phyloP scores from a whole-genome alignment of 1,140 invertebrate species.

The Drosophila obscura region DNA sequence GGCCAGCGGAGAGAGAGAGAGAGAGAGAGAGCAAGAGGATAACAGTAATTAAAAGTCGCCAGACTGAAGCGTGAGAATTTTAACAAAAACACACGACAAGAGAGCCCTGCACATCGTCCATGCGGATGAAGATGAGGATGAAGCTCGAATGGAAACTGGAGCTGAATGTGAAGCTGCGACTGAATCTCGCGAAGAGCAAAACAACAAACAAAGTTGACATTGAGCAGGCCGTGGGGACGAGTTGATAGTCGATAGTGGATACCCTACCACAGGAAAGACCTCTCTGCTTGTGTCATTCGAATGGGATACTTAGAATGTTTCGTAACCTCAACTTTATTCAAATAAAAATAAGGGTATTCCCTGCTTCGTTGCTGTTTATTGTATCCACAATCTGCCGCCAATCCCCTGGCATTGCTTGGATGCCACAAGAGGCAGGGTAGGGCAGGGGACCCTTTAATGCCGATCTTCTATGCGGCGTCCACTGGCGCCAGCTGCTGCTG shows the following conservation, averaged over 20 bases:
- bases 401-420: conserved; percentile 38
- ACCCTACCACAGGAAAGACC: too few relatives aligned
- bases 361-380: not conserved
- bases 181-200: conserved; percentile 1
- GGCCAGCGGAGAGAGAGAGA: conserved; percentile 3
- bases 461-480: conserved; percentile 57
- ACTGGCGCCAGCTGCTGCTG: conserved; percentile 63
- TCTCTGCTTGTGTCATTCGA: too few relatives aligned
- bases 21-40: conserved; percentile 11
- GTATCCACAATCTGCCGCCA: not conserved
- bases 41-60: conserved; percentile 78
- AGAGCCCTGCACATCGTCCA: not conserved
- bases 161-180: not conserved
- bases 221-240: too few relatives aligned
- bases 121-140: too few relatives aligned
- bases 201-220: too few relatives aligned
- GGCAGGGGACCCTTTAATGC: not conserved
- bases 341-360: not conserved
- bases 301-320: too few relatives aligned
- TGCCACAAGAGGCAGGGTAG: conserved; percentile 20
- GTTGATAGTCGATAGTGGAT: conserved; percentile 28
- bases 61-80: conserved; percentile 75
- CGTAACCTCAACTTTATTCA: too few relatives aligned
- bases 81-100: conserved; percentile 53
- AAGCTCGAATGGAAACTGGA: too few relatives aligned